These are phyloP conservation scores for Hedychridium roseum DNA, from an alignment of 2,888 invertebrate species.

Conservation along the genomic window DNA sequence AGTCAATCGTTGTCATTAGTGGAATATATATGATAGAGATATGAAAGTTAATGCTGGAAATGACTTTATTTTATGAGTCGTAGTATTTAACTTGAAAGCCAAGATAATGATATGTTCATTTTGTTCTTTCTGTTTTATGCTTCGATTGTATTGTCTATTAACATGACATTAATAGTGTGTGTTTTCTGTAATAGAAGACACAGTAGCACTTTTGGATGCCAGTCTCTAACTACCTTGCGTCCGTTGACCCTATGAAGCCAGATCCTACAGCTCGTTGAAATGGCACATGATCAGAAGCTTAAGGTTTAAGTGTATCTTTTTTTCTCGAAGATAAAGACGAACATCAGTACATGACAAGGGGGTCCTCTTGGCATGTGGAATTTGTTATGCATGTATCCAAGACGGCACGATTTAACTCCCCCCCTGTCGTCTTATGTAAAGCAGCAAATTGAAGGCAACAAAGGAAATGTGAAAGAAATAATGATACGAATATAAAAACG, in stretches of 20 bases:
- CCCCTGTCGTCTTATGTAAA: slow-evolving; percentile 45
- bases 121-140: no score
- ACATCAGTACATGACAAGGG: slow-evolving; percentile 39
- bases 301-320: slow-evolving; percentile 41
- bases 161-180: no score
- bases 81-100: no score
- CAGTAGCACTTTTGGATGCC: slow-evolving; percentile 60
- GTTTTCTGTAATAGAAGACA: slow-evolving; percentile 52
- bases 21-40: no score
- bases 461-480: slow-evolving; percentile 62
- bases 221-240: slow-evolving; percentile 56
- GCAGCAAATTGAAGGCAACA: slow-evolving; percentile 32
- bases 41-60: no score
- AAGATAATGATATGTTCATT: no score
- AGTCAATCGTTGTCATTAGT: no score
- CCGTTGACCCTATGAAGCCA: slow-evolving; percentile 57
- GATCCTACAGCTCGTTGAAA: slow-evolving; percentile 27
- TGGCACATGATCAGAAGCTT: slow-evolving; percentile 34
- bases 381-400: slow-evolving; percentile 65
- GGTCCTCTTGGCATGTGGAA: slow-evolving; percentile 64
- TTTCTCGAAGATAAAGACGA: slow-evolving; percentile 32
- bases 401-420: slow-evolving; percentile 56
- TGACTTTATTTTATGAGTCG: no score
- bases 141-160: no score
- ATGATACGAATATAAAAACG: slow-evolving; percentile 42